Percentiles rank a stretch among this genome's conserved stretches.
These are phyloP conservation scores for Embidobia sp. DNA, from an alignment of 2,888 invertebrate genomes.

Conservation along the genomic window DNA sequence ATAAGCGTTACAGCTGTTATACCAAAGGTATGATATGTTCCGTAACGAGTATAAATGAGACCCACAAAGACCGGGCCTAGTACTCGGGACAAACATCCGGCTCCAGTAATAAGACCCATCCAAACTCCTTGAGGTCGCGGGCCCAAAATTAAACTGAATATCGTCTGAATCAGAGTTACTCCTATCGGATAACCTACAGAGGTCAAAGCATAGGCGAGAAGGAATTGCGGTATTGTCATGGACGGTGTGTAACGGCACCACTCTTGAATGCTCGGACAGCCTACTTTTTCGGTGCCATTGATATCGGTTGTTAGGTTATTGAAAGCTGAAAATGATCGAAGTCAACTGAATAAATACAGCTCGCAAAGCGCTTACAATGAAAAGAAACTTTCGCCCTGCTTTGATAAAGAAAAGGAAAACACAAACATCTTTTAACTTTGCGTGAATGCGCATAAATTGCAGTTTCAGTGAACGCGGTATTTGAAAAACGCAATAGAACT, in stretches of 20 bases:
- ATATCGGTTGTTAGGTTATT: constrained; percentile 72
- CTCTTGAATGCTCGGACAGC: constrained; percentile 87
- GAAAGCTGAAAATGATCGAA: constrained; percentile 67
- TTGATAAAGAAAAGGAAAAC: constrained; percentile 38
- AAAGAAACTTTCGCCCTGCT: constrained; percentile 5
- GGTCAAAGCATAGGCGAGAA: constrained; percentile 88
- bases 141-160: constrained; percentile 93
- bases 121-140: constrained; percentile 93
- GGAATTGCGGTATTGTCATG: constrained; percentile 88
- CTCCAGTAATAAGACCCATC: constrained; percentile 93
- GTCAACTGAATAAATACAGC: constrained; percentile 17
- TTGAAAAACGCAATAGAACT: background rate
- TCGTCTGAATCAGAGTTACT: constrained; percentile 91
- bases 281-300: constrained; percentile 82
- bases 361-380: background rate
- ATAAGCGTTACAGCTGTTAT: constrained; percentile 88
- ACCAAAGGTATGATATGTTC: constrained; percentile 91
- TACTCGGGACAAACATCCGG: constrained; percentile 91
- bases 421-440: constrained; percentile 28
- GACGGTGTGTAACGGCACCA: constrained; percentile 90
- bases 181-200: constrained; percentile 93
- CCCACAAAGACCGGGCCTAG: constrained; percentile 92
- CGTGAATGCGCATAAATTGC: constrained; percentile 31
- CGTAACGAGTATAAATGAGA: constrained; percentile 89
- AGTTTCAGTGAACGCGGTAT: constrained; percentile 1